phyloP scores from a whole-genome alignment of 2,888 invertebrate species.

The Tipula lateralis region DNA sequence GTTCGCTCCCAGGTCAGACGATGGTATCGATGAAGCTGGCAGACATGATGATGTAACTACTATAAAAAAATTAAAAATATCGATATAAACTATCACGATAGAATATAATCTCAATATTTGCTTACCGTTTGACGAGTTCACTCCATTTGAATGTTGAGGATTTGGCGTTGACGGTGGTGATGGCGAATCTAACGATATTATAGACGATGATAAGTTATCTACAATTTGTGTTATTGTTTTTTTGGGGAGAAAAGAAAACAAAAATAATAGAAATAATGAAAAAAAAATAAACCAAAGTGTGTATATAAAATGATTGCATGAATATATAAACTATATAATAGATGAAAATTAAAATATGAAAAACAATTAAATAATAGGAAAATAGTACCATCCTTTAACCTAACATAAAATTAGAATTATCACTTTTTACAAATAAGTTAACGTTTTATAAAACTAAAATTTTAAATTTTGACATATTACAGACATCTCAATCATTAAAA shows the following conservation, averaged over 20 bases:
- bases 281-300: conserved; percentile 32
- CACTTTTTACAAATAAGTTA: too few relatives aligned
- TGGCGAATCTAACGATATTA: conserved; percentile 43
- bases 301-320: conserved; percentile 36
- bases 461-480: too few relatives aligned
- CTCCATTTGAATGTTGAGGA: not conserved
- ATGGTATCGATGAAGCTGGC: not conserved
- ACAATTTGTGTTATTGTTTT: conserved; percentile 33
- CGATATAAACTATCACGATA: not conserved
- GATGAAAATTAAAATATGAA: not conserved
- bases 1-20: not conserved
- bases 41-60: not conserved
- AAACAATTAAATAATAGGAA: too few relatives aligned
- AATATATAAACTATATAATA: conserved; percentile 38
- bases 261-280: conserved; percentile 34
- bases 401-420: not conserved
- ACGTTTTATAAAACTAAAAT: too few relatives aligned
- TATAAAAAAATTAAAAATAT: not conserved
- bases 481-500: too few relatives aligned
- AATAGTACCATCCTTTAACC: too few relatives aligned
- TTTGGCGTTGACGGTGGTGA: conserved; percentile 42
- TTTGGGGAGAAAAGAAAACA: not conserved
- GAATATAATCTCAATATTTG: not conserved
- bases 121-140: conserved; percentile 25
- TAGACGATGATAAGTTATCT: conserved; percentile 36